Evolutionary conservation across 1,140 invertebrate genomes (phyloP).

Genomic region (Drosophila tristis): DNA sequence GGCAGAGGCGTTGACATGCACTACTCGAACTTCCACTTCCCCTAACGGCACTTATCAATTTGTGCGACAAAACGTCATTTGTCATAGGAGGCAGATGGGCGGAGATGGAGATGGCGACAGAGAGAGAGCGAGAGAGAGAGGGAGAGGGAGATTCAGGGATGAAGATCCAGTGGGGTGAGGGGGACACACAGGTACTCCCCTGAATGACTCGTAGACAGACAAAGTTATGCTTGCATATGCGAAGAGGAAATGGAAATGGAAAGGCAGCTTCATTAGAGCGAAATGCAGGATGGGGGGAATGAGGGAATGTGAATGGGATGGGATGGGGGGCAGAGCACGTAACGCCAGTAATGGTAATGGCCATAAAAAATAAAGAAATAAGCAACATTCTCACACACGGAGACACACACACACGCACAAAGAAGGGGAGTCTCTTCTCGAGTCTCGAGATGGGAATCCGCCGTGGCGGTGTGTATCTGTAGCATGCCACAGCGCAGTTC

Average conservation of each 20-base stretch:
- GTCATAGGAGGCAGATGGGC: conserved; percentile 47
- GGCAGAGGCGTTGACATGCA: conserved; percentile 53
- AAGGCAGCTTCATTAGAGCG: conserved; percentile 62
- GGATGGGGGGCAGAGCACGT: conserved; percentile 20
- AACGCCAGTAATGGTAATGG: conserved; percentile 61
- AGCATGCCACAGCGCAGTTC: conserved; percentile 41
- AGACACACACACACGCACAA: conserved; percentile 9
- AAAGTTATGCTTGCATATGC: not conserved
- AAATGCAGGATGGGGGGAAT: conserved; percentile 5
- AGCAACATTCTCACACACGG: conserved; percentile 54
- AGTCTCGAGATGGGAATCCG: conserved; percentile 64
- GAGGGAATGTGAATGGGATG: not conserved
- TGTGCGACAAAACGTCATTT: conserved; percentile 70
- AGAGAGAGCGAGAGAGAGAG: too few species aligned
- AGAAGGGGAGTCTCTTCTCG: conserved; percentile 1
- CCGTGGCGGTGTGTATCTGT: conserved; percentile 60
- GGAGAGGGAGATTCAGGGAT: not conserved
- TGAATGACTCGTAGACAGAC: too few species aligned
- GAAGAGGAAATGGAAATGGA: conserved; percentile 39
- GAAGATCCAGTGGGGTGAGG: not conserved
- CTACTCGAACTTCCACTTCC: conserved; percentile 45
- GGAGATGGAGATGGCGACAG: not conserved
- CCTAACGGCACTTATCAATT: conserved; percentile 76
- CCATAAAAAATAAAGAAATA: conserved; percentile 63
- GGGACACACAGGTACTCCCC: too few species aligned